Evolutionary conservation across 2,797 vertebrate genomes (phyloP).

Genomic region (Cichlasoma orientale): DNA sequence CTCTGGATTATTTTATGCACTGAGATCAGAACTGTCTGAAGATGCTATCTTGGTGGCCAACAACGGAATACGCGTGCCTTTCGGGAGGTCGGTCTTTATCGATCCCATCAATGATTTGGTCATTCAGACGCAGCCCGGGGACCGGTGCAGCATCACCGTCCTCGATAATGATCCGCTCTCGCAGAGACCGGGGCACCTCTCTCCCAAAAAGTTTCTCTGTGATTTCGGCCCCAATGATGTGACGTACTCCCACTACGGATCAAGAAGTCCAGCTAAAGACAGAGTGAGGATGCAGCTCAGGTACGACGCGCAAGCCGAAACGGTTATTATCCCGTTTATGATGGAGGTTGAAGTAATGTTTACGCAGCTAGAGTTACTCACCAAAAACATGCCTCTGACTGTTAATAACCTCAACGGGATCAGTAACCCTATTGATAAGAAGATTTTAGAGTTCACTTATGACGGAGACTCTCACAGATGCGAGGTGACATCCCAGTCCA

Average conservation of each 20-base stretch:
- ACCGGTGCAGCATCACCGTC: slow-evolving; percentile 89
- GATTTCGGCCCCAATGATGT: slow-evolving; percentile 91
- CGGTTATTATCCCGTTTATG: slow-evolving; percentile 91
- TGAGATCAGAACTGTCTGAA: slow-evolving; percentile 80
- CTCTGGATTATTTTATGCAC: slow-evolving; percentile 78
- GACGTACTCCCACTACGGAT: slow-evolving; percentile 91
- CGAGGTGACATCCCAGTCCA: slow-evolving; percentile 82
- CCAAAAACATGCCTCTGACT: slow-evolving; percentile 90
- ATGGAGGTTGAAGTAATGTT: slow-evolving; percentile 94
- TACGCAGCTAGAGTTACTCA: slow-evolving; percentile 92
- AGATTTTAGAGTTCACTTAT: slow-evolving; percentile 88
- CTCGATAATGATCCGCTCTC: slow-evolving; percentile 91
- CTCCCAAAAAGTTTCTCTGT: slow-evolving; percentile 91
- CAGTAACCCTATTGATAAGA: slow-evolving; percentile 87
- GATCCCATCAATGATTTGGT: slow-evolving; percentile 92
- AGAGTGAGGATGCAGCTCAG: slow-evolving; percentile 91
- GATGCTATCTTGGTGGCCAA: slow-evolving; percentile 89
- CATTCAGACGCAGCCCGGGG: slow-evolving; percentile 91
- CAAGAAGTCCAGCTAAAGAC: slow-evolving; percentile 88
- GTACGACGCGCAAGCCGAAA: slow-evolving; percentile 89
- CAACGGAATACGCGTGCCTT: slow-evolving; percentile 90
- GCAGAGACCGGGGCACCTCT: slow-evolving; percentile 89
- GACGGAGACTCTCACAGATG: slow-evolving; percentile 85
- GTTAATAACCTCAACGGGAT: slow-evolving; percentile 85
- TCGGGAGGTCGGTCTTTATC: slow-evolving; percentile 90